These are phyloP conservation scores for Bradypodion ventrale DNA, from an alignment of 2,797 vertebrate species.

Conservation along the genomic window DNA sequence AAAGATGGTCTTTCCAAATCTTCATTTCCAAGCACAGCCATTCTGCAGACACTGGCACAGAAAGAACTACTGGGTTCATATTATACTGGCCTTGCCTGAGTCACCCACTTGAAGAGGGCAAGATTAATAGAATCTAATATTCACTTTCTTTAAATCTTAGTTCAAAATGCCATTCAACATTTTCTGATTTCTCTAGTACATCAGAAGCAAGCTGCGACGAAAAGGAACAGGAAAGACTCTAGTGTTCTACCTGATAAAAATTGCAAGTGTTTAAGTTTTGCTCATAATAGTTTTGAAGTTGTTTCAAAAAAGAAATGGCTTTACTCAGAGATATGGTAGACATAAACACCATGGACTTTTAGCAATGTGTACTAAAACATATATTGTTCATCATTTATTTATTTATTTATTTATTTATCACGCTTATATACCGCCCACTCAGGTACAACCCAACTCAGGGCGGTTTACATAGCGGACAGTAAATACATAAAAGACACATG, in stretches of 20 bases:
- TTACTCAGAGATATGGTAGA: neutral
- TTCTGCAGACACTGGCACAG: constrained; percentile 16
- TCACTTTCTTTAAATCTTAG: constrained; percentile 53
- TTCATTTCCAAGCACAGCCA: constrained; percentile 43
- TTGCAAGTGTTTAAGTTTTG: constrained; percentile 14
- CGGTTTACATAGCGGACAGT: too few species aligned
- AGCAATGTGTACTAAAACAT: neutral
- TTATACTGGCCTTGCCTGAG: constrained; percentile 44
- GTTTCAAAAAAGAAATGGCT: constrained; percentile 1
- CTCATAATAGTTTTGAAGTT: constrained; percentile 11
- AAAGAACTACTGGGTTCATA: constrained; percentile 34
- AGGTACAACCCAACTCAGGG: too few species aligned
- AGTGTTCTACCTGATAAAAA: neutral
- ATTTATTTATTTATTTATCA: too few species aligned
- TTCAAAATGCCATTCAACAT: constrained; percentile 48
- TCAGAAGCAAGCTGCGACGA: constrained; percentile 29
- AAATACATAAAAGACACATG: too few species aligned
- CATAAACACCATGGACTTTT: neutral
- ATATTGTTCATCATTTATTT: neutral
- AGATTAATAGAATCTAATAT: constrained; percentile 34
- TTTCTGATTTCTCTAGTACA: constrained; percentile 33
- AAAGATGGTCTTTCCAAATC: constrained; percentile 31
- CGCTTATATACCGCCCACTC: too few species aligned
- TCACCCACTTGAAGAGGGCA: constrained; percentile 50
- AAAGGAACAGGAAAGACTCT: constrained; percentile 25